phyloP scores from a whole-genome alignment of 2,888 invertebrate genomes.

The Orthosia cruda region DNA sequence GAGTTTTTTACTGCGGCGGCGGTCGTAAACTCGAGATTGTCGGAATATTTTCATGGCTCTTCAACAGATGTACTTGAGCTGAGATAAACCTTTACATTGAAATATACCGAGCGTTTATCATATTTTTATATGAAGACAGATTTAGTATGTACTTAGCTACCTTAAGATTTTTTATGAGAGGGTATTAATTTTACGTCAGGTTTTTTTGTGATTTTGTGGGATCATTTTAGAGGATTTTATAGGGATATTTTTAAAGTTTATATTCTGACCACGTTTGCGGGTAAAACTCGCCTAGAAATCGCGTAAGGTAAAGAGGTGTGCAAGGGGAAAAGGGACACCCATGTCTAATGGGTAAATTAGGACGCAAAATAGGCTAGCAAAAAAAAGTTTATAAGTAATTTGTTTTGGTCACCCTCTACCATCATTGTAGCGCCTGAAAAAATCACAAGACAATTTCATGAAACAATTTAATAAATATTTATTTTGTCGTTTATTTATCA shows the following conservation, averaged over 20 bases:
- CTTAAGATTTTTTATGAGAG: constrained; percentile 11
- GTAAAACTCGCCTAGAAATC: too few species aligned
- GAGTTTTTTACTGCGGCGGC: constrained; percentile 72
- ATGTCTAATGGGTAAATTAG: too few species aligned
- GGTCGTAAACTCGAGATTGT: constrained; percentile 68
- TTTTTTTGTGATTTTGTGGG: not conserved
- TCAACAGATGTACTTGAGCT: constrained; percentile 58
- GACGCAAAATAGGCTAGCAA: too few species aligned
- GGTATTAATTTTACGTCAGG: constrained; percentile 19
- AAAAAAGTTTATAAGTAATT: not conserved
- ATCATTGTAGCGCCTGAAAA: too few species aligned
- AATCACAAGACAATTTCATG: too few species aligned
- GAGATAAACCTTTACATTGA: constrained; percentile 47
- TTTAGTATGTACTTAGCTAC: not conserved
- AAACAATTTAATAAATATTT: too few species aligned
- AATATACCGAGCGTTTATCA: constrained; percentile 42
- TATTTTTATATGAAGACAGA: constrained; percentile 44
- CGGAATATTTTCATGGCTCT: constrained; percentile 67
- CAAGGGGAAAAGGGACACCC: too few species aligned
- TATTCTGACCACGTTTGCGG: too few species aligned
- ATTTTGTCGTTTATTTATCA: too few species aligned
- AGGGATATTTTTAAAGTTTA: too few species aligned
- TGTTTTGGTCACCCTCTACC: not conserved
- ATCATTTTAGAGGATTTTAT: not conserved
- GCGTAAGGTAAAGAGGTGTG: too few species aligned